Base-by-base conservation (phyloP, 2,888 invertebrate genomes). In the Watsonalla binaria region DNA sequence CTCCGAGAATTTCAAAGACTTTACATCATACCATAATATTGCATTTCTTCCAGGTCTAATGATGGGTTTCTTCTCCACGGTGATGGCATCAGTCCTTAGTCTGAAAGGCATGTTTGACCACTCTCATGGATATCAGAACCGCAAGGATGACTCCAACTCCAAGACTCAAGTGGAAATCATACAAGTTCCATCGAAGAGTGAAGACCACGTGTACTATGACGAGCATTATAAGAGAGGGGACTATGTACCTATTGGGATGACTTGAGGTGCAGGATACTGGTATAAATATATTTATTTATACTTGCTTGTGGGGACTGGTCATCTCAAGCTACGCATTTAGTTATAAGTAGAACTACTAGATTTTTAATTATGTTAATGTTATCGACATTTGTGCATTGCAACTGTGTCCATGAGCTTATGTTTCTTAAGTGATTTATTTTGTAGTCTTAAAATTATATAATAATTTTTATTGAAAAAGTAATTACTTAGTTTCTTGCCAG, bases 71-170 rank as follows among this genome's bases (percentile, higher is more conserved):
- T 82, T 91, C 66, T 86, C 90, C 0, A 87, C 87, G 0, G 91
- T 94, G 6, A 82, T 94, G 71, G 93, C 94, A 0, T 92, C 93
- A 0, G 91, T 94, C 5, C 83, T 94, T 0, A 93, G 93, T 45
- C 82, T 94, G 37, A 92, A 92, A 59, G 92, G 91, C 35, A 81
- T 92, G 77, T 85, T 87, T 24, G 83, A 74, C 69, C 89, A 71
- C 70, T 84, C 71, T 11, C 80, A 80, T 55, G 66, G 75, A 53
- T 82, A 80, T 61, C 76, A 82, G 59, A 77, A 87, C 61, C 66
- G 86, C 2, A 86, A 84, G 47, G 86, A 89, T 47, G 83, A 87
- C 51, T 68, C 78, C 0, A 84, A 87, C 52, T 68, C 78, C 0
- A 84, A 84, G 50, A 87, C 85, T 0, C 84, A 83, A 53, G 83